Evolutionary conservation across 2,113 vertebrate species (phyloP).

Genomic region (Oriolus oriolus): DNA sequence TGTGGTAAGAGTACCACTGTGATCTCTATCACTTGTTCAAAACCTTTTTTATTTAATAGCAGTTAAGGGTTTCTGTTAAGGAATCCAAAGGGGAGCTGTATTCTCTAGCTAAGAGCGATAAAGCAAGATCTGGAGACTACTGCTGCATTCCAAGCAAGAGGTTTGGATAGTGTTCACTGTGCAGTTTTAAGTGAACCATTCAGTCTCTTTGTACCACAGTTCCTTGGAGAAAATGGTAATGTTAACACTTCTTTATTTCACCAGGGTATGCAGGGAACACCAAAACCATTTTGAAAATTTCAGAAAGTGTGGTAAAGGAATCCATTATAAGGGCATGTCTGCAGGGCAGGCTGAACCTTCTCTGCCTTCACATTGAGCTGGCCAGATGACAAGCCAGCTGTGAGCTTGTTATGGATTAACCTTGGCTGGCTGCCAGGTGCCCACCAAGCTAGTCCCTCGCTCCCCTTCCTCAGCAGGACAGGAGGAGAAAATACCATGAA

Average conservation of each 20-base stretch:
- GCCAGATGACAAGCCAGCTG: neutral
- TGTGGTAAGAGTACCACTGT: neutral
- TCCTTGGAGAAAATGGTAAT: neutral
- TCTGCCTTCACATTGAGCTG: neutral
- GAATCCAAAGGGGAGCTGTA: neutral
- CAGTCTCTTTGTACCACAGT: neutral
- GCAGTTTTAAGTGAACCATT: neutral
- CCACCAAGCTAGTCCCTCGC: neutral
- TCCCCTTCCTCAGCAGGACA: neutral
- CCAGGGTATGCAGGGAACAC: neutral
- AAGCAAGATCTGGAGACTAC: neutral
- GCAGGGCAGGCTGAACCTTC: neutral
- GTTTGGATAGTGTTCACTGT: neutral
- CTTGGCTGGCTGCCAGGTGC: neutral
- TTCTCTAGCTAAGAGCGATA: neutral
- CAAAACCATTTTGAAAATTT: neutral
- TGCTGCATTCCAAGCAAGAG: neutral
- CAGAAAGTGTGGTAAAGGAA: neutral
- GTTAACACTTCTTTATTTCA: neutral
- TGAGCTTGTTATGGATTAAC: neutral
- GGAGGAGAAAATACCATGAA: neutral
- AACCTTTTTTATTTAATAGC: neutral
- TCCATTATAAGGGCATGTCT: neutral
- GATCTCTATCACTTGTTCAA: neutral
- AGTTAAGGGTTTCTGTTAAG: neutral